Percentiles rank a stretch among this genome's conserved stretches.
These are phyloP conservation scores for Silvanus unidentatus DNA, from an alignment of 2,888 invertebrate genomes.

Conservation along the genomic window DNA sequence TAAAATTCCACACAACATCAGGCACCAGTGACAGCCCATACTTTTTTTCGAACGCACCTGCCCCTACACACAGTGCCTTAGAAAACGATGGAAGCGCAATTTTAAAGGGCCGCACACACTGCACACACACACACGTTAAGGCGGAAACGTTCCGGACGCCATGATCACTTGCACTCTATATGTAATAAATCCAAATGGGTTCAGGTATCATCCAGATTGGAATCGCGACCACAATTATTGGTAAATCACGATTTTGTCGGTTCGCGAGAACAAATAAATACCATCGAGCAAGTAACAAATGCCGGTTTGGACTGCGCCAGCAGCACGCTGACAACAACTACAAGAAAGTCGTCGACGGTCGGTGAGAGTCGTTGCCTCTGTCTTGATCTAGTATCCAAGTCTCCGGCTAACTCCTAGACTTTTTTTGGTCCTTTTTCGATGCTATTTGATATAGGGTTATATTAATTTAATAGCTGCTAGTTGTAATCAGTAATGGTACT, in stretches of 20 bases:
- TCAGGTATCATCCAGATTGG: slow-evolving; percentile 2
- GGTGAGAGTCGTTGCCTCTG: slow-evolving; percentile 28
- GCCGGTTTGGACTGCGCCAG: slow-evolving; percentile 37
- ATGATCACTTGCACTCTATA: too few species aligned
- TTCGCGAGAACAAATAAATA: slow-evolving; percentile 26
- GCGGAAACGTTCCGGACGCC: too few species aligned
- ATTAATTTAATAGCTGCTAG: too few species aligned
- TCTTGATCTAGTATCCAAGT: slow-evolving; percentile 35
- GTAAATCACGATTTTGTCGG: slow-evolving; percentile 30
- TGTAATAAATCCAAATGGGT: too few species aligned
- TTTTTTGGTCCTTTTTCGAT: background rate
- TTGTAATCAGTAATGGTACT: too few species aligned
- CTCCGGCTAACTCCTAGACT: slow-evolving; percentile 19
- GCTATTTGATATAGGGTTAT: background rate
- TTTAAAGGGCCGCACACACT: too few species aligned
- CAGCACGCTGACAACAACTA: slow-evolving; percentile 31
- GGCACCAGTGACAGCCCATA: too few species aligned
- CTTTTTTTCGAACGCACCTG: too few species aligned
- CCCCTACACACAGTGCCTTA: too few species aligned
- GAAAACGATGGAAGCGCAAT: too few species aligned
- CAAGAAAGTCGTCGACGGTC: slow-evolving; percentile 27
- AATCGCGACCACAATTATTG: slow-evolving; percentile 21
- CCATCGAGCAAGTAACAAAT: slow-evolving; percentile 32
- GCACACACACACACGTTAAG: too few species aligned
- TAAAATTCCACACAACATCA: too few species aligned